Percentiles rank a stretch among this genome's conserved stretches.
phyloP scores from a whole-genome alignment of 2,888 invertebrate genomes.

The Halictus ligatus region DNA sequence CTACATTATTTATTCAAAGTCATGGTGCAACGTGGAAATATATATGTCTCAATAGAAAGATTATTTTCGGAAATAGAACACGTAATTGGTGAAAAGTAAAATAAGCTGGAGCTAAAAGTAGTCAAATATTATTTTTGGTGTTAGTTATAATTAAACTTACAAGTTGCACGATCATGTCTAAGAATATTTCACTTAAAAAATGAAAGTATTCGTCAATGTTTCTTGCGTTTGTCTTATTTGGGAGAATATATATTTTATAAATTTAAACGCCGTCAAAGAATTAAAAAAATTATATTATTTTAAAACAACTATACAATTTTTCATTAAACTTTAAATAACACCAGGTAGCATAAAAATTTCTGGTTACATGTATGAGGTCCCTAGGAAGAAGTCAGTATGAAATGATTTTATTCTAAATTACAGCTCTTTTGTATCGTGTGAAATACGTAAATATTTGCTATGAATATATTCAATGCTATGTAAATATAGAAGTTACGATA shows the following conservation, averaged over 20 bases:
- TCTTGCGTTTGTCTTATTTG: not conserved
- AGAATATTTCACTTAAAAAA: not conserved
- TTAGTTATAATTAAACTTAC: no score
- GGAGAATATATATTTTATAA: not conserved
- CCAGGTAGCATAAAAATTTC: not conserved
- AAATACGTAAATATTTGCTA: not conserved
- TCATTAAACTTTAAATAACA: not conserved
- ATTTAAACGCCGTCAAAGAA: not conserved
- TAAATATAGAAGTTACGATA: not conserved
- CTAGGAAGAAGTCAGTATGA: not conserved
- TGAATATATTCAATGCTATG: not conserved
- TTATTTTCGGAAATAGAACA: not conserved
- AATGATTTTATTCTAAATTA: not conserved
- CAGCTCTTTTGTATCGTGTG: not conserved
- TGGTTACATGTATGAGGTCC: conserved; percentile 11
- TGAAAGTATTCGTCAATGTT: not conserved
- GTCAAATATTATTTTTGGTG: no score
- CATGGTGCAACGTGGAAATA: not conserved
- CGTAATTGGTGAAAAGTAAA: not conserved
- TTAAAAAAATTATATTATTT: not conserved
- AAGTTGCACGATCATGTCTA: not conserved
- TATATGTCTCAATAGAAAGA: not conserved
- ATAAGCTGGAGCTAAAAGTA: no score
- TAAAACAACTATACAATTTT: not conserved
- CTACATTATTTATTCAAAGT: not conserved